These are phyloP conservation scores for Electrona antarctica DNA, from an alignment of 2,113 vertebrate species.

Conservation along the genomic window DNA sequence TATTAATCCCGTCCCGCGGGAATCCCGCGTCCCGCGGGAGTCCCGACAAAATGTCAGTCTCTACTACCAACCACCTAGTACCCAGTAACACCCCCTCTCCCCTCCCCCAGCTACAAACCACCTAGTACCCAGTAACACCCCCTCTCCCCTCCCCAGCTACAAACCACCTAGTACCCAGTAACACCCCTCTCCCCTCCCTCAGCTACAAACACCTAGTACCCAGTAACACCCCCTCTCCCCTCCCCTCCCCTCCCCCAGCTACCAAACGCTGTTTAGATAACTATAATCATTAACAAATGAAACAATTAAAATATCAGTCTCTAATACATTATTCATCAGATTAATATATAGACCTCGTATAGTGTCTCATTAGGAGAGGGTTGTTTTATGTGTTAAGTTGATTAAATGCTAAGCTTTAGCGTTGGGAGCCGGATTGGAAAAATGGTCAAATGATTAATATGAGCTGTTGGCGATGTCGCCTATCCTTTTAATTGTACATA, in stretches of 20 bases:
- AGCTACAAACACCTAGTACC: conserved; percentile 25
- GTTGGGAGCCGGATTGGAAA: conserved; percentile 38
- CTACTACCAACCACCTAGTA: no score
- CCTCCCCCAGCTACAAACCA: conserved; percentile 7
- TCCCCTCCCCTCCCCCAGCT: conserved; percentile 9
- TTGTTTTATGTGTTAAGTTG: conserved; percentile 65
- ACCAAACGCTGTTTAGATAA: conserved; percentile 43
- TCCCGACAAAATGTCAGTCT: no score
- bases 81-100: no score
- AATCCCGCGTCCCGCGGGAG: no score
- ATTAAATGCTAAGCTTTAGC: conserved; percentile 54
- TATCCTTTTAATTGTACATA: conserved; percentile 30
- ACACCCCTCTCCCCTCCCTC: no score
- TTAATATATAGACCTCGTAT: conserved; percentile 49
- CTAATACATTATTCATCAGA: conserved; percentile 57
- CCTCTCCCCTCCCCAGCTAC: conserved; percentile 15
- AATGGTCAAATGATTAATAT: conserved; percentile 57
- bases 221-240: conserved; percentile 27
- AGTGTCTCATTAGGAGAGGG: conserved; percentile 43
- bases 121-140: conserved; percentile 27
- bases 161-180: no score
- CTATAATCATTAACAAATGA: conserved; percentile 50
- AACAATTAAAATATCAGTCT: conserved; percentile 46
- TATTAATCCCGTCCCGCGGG: no score
- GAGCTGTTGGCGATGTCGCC: conserved; percentile 26